Base-by-base conservation (phyloP, 2,113 vertebrate genomes). In the Podarcis cretensis region DNA sequence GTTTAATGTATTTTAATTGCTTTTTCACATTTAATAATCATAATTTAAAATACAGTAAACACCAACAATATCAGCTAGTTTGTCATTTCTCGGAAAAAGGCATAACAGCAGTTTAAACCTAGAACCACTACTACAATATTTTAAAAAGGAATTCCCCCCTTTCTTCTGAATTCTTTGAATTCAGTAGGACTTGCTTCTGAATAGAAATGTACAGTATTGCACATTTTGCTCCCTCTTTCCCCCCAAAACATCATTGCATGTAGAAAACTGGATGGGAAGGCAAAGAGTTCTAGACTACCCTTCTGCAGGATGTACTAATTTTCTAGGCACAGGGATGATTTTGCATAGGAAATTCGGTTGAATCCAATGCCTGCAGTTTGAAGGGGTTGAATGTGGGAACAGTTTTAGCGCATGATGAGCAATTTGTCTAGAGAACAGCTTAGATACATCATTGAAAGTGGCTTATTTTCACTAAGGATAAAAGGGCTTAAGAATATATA, bases 381-480 rank as follows among this genome's bases (percentile, higher is more conserved):
- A 82, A 43, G 9, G 37, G 48, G 18, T 73, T 20, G 48, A 20
- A 25, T 48, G 54, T 74, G 25, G 69, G 16, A 74, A 65, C 10
- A n/a, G 25, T 82, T 40, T 65, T 82, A 75, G 54, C 35, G 48
- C 35, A n/a, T 14, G 32, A 30, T 43, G 16, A 63, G 30, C 48
- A 27, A 23, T 57, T 81, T 71, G 65, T 68, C 76, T 79, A 80
- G 59, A 80, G 30, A 25, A 13, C 37, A 37, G 40, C 75, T 66
- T 90, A 93, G 63, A 5, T 86, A 92, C 93, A 3, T 40, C 16
- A 13, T 79, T 63, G 21, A 20, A 94, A 79, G 85, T 10, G 73
- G 59, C 30, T 76, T 54, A 25, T 0, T 37, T 83, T 43, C 14
- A 57, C 79, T 87, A 90, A 82, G 0, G 0, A 83, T 86, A 87